Conservation (phyloP, 2,113 vertebrate genomes). For the Hydropotes inermis region DNA sequence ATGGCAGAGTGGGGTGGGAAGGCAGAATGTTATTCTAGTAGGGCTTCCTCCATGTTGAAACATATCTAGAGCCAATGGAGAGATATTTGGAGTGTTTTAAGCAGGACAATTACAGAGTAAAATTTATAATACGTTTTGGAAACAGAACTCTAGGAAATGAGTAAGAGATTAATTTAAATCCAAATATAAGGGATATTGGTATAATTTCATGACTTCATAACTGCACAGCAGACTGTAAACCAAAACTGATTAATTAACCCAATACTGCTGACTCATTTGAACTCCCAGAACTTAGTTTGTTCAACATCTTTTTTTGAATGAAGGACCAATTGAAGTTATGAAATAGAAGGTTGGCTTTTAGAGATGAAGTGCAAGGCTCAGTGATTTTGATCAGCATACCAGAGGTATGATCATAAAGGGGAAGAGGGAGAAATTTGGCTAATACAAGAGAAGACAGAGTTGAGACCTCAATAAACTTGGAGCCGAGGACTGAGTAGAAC, state of each 20-base stretch:
- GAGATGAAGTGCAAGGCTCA: background rate
- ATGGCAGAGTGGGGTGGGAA: rapidly evolving
- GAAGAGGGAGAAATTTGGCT: background rate
- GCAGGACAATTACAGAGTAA: background rate
- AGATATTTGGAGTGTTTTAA: background rate
- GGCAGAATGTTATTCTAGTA: background rate
- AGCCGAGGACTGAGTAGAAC: background rate
- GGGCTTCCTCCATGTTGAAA: background rate
- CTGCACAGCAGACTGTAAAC: background rate
- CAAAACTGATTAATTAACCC: constrained; percentile 7
- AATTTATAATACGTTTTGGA: constrained; percentile 34
- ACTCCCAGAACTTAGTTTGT: background rate
- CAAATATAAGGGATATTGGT: constrained; percentile 10
- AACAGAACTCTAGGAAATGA: background rate
- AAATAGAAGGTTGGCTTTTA: background rate
- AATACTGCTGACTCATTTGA: background rate
- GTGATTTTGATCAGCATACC: background rate
- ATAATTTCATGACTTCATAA: constrained; percentile 38
- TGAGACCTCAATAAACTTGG: background rate
- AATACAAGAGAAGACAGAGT: background rate
- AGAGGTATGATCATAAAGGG: background rate
- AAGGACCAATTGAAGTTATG: background rate
- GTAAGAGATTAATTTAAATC: constrained; percentile 1
- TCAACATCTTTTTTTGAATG: background rate
- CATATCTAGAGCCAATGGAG: background rate